Percentiles rank a stretch among this genome's conserved stretches.
phyloP scores from a whole-genome alignment of 2,113 vertebrate genomes.

The Bostrychus sinensis region DNA sequence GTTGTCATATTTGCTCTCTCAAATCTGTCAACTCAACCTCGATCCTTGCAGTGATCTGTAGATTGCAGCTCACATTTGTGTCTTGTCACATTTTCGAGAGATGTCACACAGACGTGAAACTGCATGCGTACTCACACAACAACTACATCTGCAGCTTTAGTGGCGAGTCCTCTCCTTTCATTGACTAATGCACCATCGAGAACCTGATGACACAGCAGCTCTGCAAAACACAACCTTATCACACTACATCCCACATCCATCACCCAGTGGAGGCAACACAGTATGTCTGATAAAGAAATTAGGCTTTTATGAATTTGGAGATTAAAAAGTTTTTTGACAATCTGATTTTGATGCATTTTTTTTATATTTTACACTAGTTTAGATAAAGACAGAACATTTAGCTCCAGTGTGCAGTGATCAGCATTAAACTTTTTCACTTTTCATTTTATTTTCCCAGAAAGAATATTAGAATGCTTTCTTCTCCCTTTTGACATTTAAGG shows the following conservation, averaged over 20 bases:
- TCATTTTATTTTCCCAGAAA: background rate
- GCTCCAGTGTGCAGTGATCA: background rate
- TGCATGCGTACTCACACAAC: too few species aligned
- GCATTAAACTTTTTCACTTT: background rate
- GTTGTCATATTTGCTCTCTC: too few species aligned
- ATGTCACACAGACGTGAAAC: too few species aligned
- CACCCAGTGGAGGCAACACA: background rate
- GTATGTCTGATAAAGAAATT: background rate
- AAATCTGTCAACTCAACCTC: too few species aligned
- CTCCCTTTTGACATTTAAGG: too few species aligned
- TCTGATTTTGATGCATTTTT: background rate
- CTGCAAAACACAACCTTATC: constrained; percentile 11
- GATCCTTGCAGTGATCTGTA: too few species aligned
- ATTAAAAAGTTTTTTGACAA: background rate
- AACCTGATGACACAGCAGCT: constrained; percentile 24
- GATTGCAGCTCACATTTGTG: too few species aligned
- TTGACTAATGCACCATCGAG: constrained; percentile 1
- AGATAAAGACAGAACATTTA: background rate
- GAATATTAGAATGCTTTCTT: background rate
- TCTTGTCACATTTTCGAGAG: too few species aligned
- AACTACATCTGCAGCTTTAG: too few species aligned
- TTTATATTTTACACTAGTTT: background rate
- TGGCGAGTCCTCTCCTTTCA: background rate
- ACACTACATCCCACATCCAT: constrained; percentile 16
- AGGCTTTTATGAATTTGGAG: background rate